Evolutionary conservation across 2,113 vertebrate species (phyloP).

Genomic region (Charadrius vociferus): DNA sequence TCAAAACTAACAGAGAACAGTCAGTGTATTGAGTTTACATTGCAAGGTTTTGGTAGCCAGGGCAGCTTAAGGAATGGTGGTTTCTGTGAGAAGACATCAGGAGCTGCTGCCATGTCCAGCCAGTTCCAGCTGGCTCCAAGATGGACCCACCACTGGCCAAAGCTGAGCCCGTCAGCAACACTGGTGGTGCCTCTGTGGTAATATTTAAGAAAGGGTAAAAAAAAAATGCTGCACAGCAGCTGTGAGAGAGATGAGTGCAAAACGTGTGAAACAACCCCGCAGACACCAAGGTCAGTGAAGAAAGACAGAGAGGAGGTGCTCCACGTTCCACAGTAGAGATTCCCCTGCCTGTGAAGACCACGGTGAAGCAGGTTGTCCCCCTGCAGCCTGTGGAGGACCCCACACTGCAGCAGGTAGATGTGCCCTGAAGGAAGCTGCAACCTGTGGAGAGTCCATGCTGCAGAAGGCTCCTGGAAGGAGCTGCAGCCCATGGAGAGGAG

Average conservation of each 20-base stretch:
- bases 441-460: accelerated
- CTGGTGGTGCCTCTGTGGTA: neutral
- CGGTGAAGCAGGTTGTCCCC: neutral
- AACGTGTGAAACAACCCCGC: neutral
- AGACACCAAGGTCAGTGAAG: neutral
- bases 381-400: neutral
- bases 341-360: neutral
- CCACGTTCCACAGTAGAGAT: neutral
- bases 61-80: neutral
- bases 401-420: neutral
- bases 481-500: neutral
- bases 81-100: neutral
- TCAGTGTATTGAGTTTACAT: neutral
- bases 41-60: neutral
- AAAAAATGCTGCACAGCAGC: neutral
- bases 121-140: neutral
- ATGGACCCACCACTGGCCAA: neutral
- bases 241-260: neutral
- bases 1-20: neutral
- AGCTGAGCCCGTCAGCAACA: neutral
- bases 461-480: neutral
- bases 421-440: neutral
- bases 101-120: neutral
- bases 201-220: neutral
- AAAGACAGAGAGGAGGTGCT: neutral